These are phyloP conservation scores for Tipula lateralis DNA, from an alignment of 2,888 invertebrate genomes.

Conservation along the genomic window DNA sequence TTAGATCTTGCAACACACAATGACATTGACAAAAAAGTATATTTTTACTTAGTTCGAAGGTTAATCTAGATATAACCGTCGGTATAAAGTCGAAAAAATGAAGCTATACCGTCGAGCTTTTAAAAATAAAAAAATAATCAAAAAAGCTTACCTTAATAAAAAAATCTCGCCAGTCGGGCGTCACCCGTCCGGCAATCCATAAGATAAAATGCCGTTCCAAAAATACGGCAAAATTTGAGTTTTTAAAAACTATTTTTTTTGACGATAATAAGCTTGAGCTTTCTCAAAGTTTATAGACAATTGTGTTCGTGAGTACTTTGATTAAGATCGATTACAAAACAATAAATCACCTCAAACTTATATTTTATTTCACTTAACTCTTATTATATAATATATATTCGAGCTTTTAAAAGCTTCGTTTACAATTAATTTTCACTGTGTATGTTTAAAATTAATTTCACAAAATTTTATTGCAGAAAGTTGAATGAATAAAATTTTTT, in stretches of 20 bases:
- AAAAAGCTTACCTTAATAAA: slow-evolving; percentile 51
- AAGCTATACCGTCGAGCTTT: no score
- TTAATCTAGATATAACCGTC: neutral
- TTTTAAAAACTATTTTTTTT: neutral
- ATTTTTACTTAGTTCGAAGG: no score
- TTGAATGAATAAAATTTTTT: neutral
- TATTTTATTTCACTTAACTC: neutral
- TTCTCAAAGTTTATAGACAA: neutral
- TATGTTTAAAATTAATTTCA: neutral
- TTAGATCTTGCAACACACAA: no score
- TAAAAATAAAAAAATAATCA: no score
- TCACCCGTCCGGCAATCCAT: slow-evolving; percentile 53
- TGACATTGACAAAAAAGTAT: no score
- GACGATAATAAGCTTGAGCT: neutral
- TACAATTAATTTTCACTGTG: neutral
- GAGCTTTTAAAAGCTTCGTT: neutral
- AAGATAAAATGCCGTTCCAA: slow-evolving; percentile 42
- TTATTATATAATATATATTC: no score
- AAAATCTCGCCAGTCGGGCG: slow-evolving; percentile 52
- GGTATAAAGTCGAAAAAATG: neutral
- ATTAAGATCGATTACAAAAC: neutral
- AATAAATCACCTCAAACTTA: neutral
- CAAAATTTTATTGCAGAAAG: neutral
- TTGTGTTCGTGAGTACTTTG: neutral
- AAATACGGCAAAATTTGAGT: slow-evolving; percentile 20